Percentiles rank a stretch among this genome's conserved stretches.
These are phyloP conservation scores for Aramus guarauna DNA, from an alignment of 2,113 vertebrate genomes.

Conservation along the genomic window DNA sequence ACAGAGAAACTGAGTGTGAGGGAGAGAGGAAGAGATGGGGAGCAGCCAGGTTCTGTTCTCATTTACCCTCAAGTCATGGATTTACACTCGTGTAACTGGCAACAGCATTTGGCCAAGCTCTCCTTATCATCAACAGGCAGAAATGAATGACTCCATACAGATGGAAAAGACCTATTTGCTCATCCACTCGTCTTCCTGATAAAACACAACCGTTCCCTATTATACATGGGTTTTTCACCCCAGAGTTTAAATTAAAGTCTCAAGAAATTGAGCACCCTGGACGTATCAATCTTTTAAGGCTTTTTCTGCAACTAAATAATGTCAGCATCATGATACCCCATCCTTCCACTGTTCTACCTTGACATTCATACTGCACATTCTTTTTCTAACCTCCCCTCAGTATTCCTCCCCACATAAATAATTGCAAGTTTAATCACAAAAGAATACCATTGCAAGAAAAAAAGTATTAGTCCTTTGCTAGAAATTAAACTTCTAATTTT, in stretches of 20 bases:
- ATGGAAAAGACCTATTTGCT: neutral
- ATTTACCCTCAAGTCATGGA: neutral
- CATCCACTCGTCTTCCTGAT: neutral
- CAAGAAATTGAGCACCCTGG: neutral
- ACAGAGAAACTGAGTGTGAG: neutral
- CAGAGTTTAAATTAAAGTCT: neutral
- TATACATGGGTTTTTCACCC: fast-evolving
- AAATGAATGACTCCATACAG: neutral
- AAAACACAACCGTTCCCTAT: neutral
- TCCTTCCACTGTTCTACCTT: neutral
- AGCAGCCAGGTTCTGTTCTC: neutral
- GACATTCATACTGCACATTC: neutral
- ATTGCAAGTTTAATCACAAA: neutral
- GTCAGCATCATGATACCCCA: neutral
- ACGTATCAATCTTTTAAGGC: neutral
- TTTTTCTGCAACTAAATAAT: neutral
- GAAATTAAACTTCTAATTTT: neutral
- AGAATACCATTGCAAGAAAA: neutral
- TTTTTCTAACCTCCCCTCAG: neutral
- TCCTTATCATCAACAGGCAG: neutral
- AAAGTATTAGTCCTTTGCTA: neutral
- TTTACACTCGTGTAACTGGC: neutral
- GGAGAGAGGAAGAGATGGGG: neutral
- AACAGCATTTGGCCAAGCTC: neutral
- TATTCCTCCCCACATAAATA: neutral